These are phyloP conservation scores for Epizoanthus scotinus DNA, from an alignment of 92 coral and sea anemone species.

Conservation along the genomic window DNA sequence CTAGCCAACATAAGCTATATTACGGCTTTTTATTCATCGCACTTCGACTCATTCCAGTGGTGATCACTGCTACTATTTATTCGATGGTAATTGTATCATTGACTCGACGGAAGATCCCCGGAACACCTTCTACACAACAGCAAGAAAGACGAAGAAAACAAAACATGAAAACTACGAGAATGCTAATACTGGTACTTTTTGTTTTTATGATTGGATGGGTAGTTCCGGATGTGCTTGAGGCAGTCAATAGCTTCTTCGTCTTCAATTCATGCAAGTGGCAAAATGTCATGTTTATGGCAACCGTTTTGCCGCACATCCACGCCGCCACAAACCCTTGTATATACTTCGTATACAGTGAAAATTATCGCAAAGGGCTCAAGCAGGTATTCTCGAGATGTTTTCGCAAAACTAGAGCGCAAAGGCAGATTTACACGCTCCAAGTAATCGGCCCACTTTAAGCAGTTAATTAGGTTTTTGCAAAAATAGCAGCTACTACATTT, in stretches of 20 bases:
- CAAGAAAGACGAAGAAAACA: constrained; percentile 11
- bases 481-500: too few species aligned
- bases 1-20: not conserved
- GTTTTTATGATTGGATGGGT: not conserved
- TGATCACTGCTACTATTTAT: not conserved
- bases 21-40: not conserved
- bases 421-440: too few species aligned
- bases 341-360: constrained; percentile 11
- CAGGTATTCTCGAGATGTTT: not conserved
- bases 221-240: not conserved
- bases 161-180: constrained; percentile 2
- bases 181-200: not conserved
- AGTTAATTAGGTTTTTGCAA: too few species aligned
- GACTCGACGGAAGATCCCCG: not conserved
- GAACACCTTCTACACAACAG: not conserved
- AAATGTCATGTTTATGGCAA: not conserved
- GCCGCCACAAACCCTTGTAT: constrained; percentile 5
- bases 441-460: too few species aligned
- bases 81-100: not conserved
- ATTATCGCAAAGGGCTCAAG: not conserved
- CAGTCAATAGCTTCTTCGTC: not conserved
- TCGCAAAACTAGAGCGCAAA: not conserved
- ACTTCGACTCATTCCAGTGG: not conserved
- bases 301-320: not conserved
- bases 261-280: not conserved